phyloP scores from a whole-genome alignment of 2,113 vertebrate genomes.

The Halcyon malimbica region DNA sequence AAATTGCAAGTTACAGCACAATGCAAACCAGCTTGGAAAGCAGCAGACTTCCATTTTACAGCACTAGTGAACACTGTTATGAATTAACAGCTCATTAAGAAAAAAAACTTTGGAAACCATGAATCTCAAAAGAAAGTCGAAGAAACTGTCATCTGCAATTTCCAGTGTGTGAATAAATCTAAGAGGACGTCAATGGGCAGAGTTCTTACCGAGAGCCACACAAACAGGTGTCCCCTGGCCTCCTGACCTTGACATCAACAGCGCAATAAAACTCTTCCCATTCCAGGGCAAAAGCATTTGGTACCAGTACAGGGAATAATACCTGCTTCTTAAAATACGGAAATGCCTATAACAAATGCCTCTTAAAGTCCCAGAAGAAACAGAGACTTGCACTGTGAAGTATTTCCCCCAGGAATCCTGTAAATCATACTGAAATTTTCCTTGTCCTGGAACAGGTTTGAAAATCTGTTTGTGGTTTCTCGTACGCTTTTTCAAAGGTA shows the following conservation, averaged over 20 bases:
- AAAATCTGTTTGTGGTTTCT: conserved; percentile 70
- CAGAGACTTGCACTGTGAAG: conserved; percentile 35
- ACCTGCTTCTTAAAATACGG: conserved; percentile 31
- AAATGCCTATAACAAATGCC: conserved; percentile 53
- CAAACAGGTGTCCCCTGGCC: conserved; percentile 66
- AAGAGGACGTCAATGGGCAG: conserved; percentile 32
- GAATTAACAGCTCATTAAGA: conserved; percentile 73
- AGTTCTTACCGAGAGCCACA: background rate
- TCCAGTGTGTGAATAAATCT: conserved; percentile 65
- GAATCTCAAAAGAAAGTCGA: conserved; percentile 55
- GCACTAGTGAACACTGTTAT: conserved; percentile 52
- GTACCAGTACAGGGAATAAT: conserved; percentile 8
- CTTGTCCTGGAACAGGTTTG: conserved; percentile 61
- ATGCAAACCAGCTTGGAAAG: conserved; percentile 42
- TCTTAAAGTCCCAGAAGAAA: conserved; percentile 45
- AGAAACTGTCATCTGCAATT: conserved; percentile 52
- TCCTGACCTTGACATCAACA: conserved; percentile 56
- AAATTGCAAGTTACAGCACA: background rate
- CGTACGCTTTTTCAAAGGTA: background rate
- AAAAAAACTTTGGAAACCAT: conserved; percentile 53
- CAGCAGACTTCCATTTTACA: conserved; percentile 39
- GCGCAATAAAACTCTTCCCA: conserved; percentile 37
- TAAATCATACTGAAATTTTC: conserved; percentile 63
- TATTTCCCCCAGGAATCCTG: conserved; percentile 50
- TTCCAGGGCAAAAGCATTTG: conserved; percentile 19